Percentiles rank a stretch among this genome's conserved stretches.
These are phyloP conservation scores for Clavelina lepadiformis DNA, from an alignment of 23 tunicate species.

Conservation along the genomic window DNA sequence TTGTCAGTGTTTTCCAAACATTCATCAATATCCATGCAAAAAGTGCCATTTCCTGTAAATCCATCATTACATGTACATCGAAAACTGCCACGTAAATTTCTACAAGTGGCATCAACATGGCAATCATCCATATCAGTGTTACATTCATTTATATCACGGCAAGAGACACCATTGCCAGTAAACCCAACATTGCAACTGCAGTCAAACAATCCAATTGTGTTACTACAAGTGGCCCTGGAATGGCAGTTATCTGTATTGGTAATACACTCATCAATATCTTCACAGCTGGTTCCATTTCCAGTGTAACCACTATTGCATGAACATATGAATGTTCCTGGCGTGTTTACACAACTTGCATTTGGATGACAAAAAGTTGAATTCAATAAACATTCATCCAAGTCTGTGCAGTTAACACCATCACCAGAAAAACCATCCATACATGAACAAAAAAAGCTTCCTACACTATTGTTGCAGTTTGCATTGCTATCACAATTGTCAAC, in stretches of 20 bases:
- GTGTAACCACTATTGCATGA: conserved; percentile 19
- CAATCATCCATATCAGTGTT: neutral
- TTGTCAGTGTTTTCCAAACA: conserved; percentile 7
- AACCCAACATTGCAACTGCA: conserved; percentile 32
- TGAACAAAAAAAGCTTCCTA: conserved; percentile 25
- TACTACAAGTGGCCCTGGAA: conserved; percentile 28
- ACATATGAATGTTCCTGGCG: conserved; percentile 2
- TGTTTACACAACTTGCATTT: conserved; percentile 16
- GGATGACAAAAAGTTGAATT: neutral
- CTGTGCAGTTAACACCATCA: conserved; percentile 16
- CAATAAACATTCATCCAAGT: conserved; percentile 21
- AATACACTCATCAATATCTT: conserved; percentile 32
- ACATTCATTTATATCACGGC: conserved; percentile 31
- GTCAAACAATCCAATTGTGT: conserved; percentile 19
- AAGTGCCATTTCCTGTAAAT: neutral
- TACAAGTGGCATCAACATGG: conserved; percentile 30
- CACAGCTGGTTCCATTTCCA: conserved; percentile 24
- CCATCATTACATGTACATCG: conserved; percentile 16
- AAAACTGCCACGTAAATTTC: conserved; percentile 25
- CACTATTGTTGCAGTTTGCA: conserved; percentile 34
- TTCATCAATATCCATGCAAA: conserved; percentile 36
- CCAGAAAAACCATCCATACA: conserved; percentile 21
- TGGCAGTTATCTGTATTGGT: conserved; percentile 9
- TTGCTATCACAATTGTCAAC: conserved; percentile 15
- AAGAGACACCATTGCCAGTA: conserved; percentile 21